Percentiles rank a stretch among this genome's conserved stretches.
These are phyloP conservation scores for Tineola bisselliella DNA, from an alignment of 2,888 invertebrate species.

Conservation along the genomic window DNA sequence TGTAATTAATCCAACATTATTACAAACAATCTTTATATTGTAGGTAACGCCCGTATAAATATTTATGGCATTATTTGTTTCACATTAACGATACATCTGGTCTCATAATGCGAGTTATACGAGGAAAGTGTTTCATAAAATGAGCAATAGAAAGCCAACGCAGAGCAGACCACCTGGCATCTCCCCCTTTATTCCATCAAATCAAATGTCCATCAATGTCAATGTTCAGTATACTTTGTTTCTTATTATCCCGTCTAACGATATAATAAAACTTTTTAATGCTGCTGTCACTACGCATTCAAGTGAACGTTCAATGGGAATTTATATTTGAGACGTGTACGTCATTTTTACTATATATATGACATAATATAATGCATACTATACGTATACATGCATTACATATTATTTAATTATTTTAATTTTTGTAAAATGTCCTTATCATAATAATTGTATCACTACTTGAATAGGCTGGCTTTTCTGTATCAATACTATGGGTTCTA, in stretches of 20 bases:
- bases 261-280: slow-evolving; percentile 45
- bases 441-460: no score
- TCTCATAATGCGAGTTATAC: background rate
- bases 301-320: background rate
- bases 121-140: background rate
- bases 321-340: background rate
- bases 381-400: no score
- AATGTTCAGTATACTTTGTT: slow-evolving; percentile 21
- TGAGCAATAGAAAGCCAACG: background rate
- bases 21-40: background rate
- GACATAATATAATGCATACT: background rate
- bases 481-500: no score
- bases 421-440: no score
- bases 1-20: background rate
- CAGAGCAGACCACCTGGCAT: slow-evolving; percentile 1
- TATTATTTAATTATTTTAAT: no score
- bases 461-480: no score
- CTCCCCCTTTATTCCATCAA: slow-evolving; percentile 23
- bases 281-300: slow-evolving; percentile 18
- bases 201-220: slow-evolving; percentile 37
- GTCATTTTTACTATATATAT: background rate
- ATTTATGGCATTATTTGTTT: background rate
- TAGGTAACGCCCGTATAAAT: background rate
- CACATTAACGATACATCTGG: background rate
- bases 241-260: slow-evolving; percentile 40